These are phyloP conservation scores for Rapana venosa DNA, from an alignment of 2,888 invertebrate genomes.

Conservation along the genomic window DNA sequence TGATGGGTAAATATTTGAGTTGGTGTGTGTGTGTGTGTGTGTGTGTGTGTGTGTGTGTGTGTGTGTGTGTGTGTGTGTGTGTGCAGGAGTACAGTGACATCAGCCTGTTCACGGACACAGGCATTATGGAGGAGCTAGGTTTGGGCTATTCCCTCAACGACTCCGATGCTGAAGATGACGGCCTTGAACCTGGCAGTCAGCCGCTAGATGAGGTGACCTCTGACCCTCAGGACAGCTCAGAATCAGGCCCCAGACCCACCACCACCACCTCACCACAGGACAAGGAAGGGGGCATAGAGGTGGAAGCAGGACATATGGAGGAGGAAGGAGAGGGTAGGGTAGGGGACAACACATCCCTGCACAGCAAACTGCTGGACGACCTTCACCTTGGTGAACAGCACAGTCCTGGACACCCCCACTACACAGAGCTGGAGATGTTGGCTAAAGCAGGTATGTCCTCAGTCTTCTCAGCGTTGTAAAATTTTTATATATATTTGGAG, in stretches of 20 bases:
- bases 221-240: not conserved
- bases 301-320: not conserved
- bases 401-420: conserved; percentile 46
- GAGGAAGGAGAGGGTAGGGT: not conserved
- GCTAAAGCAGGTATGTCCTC: conserved; percentile 81
- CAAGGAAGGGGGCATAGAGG: not conserved
- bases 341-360: conserved; percentile 33
- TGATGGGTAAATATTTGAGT: too few relatives aligned
- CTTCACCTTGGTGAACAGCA: conserved; percentile 78
- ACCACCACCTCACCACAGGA: not conserved
- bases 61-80: not conserved
- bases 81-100: conserved; percentile 60
- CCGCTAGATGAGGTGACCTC: not conserved
- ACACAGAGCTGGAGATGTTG: conserved; percentile 82
- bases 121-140: conserved; percentile 50
- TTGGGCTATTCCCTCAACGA: conserved; percentile 35
- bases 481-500: too few relatives aligned
- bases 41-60: not conserved
- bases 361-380: conserved; percentile 33
- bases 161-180: conserved; percentile 32
- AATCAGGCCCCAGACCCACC: not conserved
- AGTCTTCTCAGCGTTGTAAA: too few relatives aligned
- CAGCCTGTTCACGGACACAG: conserved; percentile 61
- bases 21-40: not conserved
- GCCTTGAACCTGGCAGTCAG: not conserved